A percentile compares a stretch with the other conserved stretches of the same genome.
phyloP scores from a whole-genome alignment of 2,888 invertebrate species.

The Kryphioiulus occultus region DNA sequence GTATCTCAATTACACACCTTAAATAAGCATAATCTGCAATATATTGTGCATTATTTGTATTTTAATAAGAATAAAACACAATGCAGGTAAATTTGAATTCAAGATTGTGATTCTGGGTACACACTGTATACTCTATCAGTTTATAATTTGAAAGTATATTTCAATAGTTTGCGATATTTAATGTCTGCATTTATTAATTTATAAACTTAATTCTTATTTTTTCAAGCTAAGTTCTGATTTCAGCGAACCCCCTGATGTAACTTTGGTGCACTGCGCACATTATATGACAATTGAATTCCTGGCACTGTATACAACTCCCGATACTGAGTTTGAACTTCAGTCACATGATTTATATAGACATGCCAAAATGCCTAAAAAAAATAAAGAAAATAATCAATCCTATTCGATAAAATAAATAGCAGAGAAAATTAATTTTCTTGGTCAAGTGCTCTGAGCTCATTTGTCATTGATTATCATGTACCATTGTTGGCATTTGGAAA shows the following conservation, averaged over 20 bases:
- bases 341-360: background rate
- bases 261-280: background rate
- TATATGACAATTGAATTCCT: background rate
- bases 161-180: no score
- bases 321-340: background rate
- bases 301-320: background rate
- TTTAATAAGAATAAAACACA: no score
- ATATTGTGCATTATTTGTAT: no score
- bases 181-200: no score
- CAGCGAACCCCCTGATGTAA: background rate
- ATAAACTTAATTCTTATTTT: background rate
- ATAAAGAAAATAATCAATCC: slow-evolving; percentile 1
- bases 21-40: no score
- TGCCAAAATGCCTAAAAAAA: background rate
- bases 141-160: no score
- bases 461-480: background rate
- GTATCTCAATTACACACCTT: no score
- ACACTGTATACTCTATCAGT: no score
- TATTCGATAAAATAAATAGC: background rate
- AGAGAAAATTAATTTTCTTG: slow-evolving; percentile 43
- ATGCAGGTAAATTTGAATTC: no score
- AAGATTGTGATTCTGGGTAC: no score
- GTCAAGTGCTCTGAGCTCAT: slow-evolving; percentile 30
- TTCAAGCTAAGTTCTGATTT: background rate
- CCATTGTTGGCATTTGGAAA: background rate